Base-by-base conservation (phyloP, 2,888 invertebrate genomes). In the Lagria hirta region DNA sequence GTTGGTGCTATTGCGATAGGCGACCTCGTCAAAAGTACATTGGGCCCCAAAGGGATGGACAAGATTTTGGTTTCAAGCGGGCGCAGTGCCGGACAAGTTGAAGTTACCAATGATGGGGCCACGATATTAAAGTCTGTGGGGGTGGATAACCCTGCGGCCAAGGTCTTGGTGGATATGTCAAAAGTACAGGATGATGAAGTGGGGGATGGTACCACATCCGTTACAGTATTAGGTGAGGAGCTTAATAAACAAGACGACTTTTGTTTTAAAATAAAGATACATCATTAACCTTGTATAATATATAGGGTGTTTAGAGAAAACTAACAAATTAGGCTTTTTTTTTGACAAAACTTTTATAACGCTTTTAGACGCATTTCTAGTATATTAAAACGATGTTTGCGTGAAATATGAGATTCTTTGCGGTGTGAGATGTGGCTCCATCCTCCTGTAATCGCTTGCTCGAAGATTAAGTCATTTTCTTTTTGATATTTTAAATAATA, bases 161-260 rank as follows among this genome's bases (percentile, higher is more conserved):
- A 99, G 75, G 92, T 99, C 62, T 78, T 99, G 32, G 96, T 99
- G n/a, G 95, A 99, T 58, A 97, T 99, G 84, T 91, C 98, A 7
- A 89, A 91, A 73, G 95, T 95, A 2, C 99, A 99, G 70, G 99
- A 99, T 75, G 95, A 95, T 68, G 99, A 99, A 79, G 98, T 99
- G 44, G 99, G 99, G 26, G 99, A 99, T 80, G 99, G 99, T 7
- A 99, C 99, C n/a, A 99, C 99, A 22, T 98, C 98, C 1, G 99
- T 99, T 0, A 94, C 97, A 36, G 98, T 96, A 23, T 73, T 86
- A 51, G 85, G 85, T 85, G 70, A 55, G 68, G n/a, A n/a, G n/a
- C n/a, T n/a, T n/a, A 6, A 24, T 24, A 24, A 27, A 21, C 8
- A 27, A 7, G 8, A 5, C 6, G 14, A 2, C 8, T 3, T 13